Conservation (phyloP, 2,888 invertebrate species). For the Microctonus aethiopoides region DNA sequence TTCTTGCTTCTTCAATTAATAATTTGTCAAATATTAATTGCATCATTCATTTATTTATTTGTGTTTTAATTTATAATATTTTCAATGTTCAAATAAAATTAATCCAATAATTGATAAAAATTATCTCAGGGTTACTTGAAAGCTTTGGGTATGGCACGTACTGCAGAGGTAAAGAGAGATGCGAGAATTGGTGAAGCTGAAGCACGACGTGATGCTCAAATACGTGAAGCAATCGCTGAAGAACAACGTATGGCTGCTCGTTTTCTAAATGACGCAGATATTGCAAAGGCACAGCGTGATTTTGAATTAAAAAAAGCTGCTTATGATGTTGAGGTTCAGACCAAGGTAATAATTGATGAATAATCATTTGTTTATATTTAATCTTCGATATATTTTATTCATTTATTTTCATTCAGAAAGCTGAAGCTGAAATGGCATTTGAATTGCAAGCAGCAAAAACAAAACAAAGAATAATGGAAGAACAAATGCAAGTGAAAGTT, state of each 20-base stretch:
- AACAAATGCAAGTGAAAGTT: constrained; percentile 96
- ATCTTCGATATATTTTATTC: not conserved
- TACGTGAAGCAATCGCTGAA: constrained; percentile 95
- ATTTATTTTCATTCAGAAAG: constrained; percentile 70
- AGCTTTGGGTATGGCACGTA: constrained; percentile 94
- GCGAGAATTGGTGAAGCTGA: constrained; percentile 98
- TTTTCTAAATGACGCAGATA: constrained; percentile 95
- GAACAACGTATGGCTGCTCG: constrained; percentile 95
- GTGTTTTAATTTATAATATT: not conserved
- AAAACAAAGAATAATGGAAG: constrained; percentile 94
- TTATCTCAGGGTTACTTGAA: constrained; percentile 84
- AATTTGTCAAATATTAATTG: too few species aligned
- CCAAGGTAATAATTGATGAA: constrained; percentile 72
- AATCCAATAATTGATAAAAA: not conserved
- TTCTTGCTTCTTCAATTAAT: not conserved
- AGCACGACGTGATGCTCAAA: constrained; percentile 90
- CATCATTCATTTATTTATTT: not conserved
- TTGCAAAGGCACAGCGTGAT: constrained; percentile 95
- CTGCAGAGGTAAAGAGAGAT: constrained; percentile 94
- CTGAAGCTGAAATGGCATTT: constrained; percentile 94
- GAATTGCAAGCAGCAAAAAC: constrained; percentile 95
- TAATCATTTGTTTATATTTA: constrained; percentile 18
- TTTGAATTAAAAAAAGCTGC: constrained; percentile 97
- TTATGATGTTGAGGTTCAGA: constrained; percentile 97
- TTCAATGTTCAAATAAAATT: too few species aligned